Evolutionary conservation across 2,113 vertebrate genomes (phyloP), one percentile per base, ranked within the genome.

Genomic region (Hippocampus abdominalis): DNA sequence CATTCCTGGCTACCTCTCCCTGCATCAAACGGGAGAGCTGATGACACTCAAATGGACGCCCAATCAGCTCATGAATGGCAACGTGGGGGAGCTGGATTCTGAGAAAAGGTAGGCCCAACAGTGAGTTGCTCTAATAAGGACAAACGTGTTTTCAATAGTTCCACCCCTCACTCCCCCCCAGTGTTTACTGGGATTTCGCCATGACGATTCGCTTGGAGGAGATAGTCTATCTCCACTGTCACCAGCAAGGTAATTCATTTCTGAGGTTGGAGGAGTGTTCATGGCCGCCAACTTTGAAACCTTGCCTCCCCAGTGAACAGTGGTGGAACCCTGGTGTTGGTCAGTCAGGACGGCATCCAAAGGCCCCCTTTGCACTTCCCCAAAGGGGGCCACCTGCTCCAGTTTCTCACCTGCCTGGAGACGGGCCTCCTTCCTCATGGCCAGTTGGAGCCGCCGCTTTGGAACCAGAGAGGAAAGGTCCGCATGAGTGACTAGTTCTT

Each of bases 41-140:
- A 98, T 98, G 95, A 96, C 96, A 0, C 85, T 99, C 64, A 99
- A 99, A 83, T 98, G 97, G 97, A 99, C 97, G 0, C 97, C 97
- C 27, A 99, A 99, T 89, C 97, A 99, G 86, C 92, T 99, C 83
- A 98, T 99, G 97, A 99, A 99, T 0, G 95, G 97, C 63, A 97
- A 94, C 0, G 86, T 98, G 82, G 96, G 95, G 1, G 97, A 98
- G 76, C 84, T 97, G 60, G 97, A 99, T 79, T 97, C 96, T 0
- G 97, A 99, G 89, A 98, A 94, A 87, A 99, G 97, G 97, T 98
- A 13, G 53, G 70, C 2, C 18, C 1, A n/a, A 21, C 16, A 29
- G 4, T 36, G 70, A 25, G 6, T 18, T 27, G 40, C 20, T 54
- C 25, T 21, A 44, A 27, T 12, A 2, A 32, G 13, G 64, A 12